Evolutionary conservation across 2,888 invertebrate genomes (phyloP), one percentile per base, ranked within the genome.

Genomic region (Ecdyonurus torrentis): DNA sequence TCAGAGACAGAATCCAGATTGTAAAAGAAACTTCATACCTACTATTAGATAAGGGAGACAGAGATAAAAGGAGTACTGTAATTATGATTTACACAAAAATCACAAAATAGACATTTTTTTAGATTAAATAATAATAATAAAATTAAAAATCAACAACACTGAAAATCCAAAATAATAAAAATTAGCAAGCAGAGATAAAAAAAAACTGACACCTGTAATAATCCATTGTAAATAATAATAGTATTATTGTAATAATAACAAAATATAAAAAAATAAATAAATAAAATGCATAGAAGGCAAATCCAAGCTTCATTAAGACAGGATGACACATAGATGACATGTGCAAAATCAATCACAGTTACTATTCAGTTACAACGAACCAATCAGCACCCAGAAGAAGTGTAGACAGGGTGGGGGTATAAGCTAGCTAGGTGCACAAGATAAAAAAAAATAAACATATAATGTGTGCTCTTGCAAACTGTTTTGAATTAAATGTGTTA

Each of bases 101-200:
- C 19, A 5, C 15, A 15, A 23, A 15, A 58, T 2, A 58, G 19
- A 25, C 25, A 10, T 7, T 23, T 37, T 37, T 37, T 37, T 37
- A 37, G 37, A 37, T 37, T 53, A 63, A 60, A 63, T 58, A 61
- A n/a, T 53, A 37, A 64, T 60, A 66, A 65, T 25, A 61, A 61
- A 63, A 65, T 62, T 63, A 64, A 62, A 64, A 62, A 63, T 61
- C 63, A 65, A 63, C 37, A 67, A 2, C 23, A 37, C 7, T 18
- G 37, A 22, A 37, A 37, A 37, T 10, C 37, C 37, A 37, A 37
- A n/a, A n/a, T 10, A 37, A 37, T 37, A 5, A 37, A 37, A 37
- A 37, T 37, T 37, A 37, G 37, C n/a, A n/a, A n/a, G n/a, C n/a
- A n/a, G n/a, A n/a, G n/a, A n/a, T n/a, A n/a, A n/a, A n/a, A n/a